Evolutionary conservation across 2,888 invertebrate species (phyloP).

Genomic region (Augiades crinisus): DNA sequence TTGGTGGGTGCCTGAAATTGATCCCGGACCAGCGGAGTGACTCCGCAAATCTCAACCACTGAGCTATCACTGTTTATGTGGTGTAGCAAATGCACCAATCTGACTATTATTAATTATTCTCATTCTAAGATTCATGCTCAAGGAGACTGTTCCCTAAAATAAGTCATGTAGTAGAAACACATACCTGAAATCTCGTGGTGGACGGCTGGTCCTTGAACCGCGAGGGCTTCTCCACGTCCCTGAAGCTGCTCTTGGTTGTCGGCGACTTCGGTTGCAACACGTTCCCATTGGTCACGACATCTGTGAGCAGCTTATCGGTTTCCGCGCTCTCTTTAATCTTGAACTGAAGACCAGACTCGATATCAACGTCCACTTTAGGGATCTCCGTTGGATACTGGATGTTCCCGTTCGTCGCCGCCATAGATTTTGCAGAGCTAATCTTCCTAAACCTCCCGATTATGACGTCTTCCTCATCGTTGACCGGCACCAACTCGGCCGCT

Average conservation of each 20-base stretch:
- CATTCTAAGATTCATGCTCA: no score
- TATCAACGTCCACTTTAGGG: constrained; percentile 51
- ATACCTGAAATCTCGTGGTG: constrained; percentile 84
- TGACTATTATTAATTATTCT: no score
- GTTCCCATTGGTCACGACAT: constrained; percentile 44
- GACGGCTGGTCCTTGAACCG: constrained; percentile 83
- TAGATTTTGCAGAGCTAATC: constrained; percentile 77
- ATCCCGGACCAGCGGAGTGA: no score
- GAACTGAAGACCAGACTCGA: constrained; percentile 65
- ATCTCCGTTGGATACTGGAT: constrained; percentile 67
- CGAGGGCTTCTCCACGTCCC: constrained; percentile 83
- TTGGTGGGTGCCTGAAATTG: no score
- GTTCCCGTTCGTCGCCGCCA: constrained; percentile 77
- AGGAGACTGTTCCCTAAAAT: no score
- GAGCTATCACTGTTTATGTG: no score
- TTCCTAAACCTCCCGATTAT: constrained; percentile 76
- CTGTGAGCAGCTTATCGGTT: constrained; percentile 55
- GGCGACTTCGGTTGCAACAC: constrained; percentile 47
- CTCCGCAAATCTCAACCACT: no score
- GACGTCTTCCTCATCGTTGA: constrained; percentile 69
- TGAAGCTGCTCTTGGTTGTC: constrained; percentile 82
- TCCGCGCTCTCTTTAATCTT: constrained; percentile 50
- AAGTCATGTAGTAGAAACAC: no score
- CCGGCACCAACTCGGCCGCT: constrained; percentile 47
- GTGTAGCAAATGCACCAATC: no score